Evolutionary conservation across 2,113 vertebrate genomes (phyloP).

Genomic region (Pavo muticus): DNA sequence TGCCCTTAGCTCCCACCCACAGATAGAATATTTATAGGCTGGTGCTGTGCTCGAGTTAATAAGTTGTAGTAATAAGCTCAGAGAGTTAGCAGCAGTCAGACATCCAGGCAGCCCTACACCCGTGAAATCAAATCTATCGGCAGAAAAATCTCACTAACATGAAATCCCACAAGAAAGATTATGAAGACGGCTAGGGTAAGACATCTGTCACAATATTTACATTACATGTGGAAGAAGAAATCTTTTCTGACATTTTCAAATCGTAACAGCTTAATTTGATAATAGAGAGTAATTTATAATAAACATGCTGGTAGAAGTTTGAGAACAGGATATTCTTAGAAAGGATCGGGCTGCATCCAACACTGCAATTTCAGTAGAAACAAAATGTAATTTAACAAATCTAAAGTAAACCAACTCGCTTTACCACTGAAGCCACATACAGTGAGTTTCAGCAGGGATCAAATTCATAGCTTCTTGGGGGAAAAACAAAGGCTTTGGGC

Average conservation of each 20-base stretch:
- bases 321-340: not conserved
- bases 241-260: not conserved
- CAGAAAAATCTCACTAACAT: slow-evolving; percentile 21
- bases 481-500: not conserved
- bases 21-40: not conserved
- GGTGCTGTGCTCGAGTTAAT: not conserved
- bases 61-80: not conserved
- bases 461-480: not conserved
- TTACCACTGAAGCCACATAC: not conserved
- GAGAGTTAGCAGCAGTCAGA: not conserved
- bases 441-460: not conserved
- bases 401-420: not conserved
- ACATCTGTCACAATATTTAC: slow-evolving; percentile 59
- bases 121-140: not conserved
- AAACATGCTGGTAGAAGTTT: not conserved
- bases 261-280: slow-evolving; percentile 8
- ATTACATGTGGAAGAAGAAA: not conserved
- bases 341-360: not conserved
- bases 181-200: not conserved
- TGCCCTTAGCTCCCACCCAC: not conserved
- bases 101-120: not conserved
- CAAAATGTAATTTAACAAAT: not conserved
- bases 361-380: not conserved
- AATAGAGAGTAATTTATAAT: not conserved
- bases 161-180: not conserved